phyloP scores from a whole-genome alignment of 2,797 vertebrate species.

The Lithobates pipiens region DNA sequence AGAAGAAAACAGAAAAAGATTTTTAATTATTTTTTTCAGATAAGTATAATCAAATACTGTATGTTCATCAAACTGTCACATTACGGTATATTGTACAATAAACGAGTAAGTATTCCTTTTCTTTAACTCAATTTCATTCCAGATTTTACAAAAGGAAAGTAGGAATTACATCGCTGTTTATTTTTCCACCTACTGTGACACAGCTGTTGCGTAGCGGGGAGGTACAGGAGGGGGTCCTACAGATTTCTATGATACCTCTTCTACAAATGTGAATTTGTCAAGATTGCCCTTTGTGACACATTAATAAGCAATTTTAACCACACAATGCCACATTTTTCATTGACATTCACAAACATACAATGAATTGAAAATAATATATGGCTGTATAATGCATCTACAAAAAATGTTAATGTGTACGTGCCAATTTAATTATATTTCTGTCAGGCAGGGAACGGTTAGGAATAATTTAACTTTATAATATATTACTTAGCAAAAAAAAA shows the following conservation, averaged over 20 bases:
- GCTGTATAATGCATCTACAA: constrained; percentile 34
- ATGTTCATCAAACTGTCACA: constrained; percentile 7
- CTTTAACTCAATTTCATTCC: constrained; percentile 5
- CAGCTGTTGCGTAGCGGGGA: constrained; percentile 59
- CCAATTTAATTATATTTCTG: constrained; percentile 61
- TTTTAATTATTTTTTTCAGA: no score
- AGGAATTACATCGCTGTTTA: constrained; percentile 24
- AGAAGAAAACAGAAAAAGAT: no score
- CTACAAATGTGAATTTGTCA: constrained; percentile 39
- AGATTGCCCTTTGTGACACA: constrained; percentile 37
- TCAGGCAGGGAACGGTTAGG: constrained; percentile 15
- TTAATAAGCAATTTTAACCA: constrained; percentile 51
- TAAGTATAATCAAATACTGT: not conserved
- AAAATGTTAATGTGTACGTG: constrained; percentile 35
- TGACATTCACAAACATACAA: constrained; percentile 14
- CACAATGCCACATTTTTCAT: constrained; percentile 49
- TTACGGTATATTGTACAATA: not conserved
- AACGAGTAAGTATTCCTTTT: not conserved
- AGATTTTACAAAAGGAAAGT: constrained; percentile 23
- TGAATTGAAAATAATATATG: constrained; percentile 47
- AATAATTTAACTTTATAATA: constrained; percentile 45
- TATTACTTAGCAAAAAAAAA: constrained; percentile 1
- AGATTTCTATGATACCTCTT: constrained; percentile 51
- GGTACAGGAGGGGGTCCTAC: constrained; percentile 55
- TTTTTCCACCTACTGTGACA: constrained; percentile 59